phyloP scores from a whole-genome alignment of 1,140 invertebrate genomes.

The Luehdorfia chinensis region DNA sequence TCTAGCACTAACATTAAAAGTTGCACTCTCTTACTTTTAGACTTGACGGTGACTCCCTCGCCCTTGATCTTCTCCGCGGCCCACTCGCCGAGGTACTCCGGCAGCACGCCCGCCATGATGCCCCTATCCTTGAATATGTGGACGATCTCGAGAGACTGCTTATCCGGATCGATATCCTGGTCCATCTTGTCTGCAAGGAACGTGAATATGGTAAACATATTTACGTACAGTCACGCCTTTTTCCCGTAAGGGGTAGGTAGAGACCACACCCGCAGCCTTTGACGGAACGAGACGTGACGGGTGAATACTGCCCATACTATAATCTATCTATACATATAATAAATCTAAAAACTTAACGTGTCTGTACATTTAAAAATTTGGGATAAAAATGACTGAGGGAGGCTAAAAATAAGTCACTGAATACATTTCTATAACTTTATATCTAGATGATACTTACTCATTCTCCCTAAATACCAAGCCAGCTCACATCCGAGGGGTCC shows the following conservation, averaged over 20 bases:
- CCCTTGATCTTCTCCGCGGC: conserved; percentile 55
- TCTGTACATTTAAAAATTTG: too few species aligned
- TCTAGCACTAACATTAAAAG: neutral
- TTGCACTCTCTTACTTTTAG: conserved; percentile 40
- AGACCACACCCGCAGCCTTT: too few species aligned
- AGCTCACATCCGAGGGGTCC: conserved; percentile 49
- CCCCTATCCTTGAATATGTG: conserved; percentile 57
- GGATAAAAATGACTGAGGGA: too few species aligned
- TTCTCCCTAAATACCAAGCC: conserved; percentile 53
- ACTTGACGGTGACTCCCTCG: conserved; percentile 45
- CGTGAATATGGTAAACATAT: too few species aligned
- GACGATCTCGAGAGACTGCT: conserved; percentile 38
- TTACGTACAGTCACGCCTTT: too few species aligned
- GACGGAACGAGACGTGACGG: neutral
- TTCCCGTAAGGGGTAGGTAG: too few species aligned
- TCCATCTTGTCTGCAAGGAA: conserved; percentile 40
- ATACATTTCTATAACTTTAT: neutral
- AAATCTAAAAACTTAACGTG: too few species aligned
- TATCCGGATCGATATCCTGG: conserved; percentile 25
- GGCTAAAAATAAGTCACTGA: too few species aligned
- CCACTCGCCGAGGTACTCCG: conserved; percentile 63
- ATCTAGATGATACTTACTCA: conserved; percentile 49
- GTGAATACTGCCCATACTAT: too few species aligned
- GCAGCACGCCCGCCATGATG: conserved; percentile 42
- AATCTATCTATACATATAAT: too few species aligned